Conservation (phyloP, 2,113 vertebrate species). For the Labeo rohita region DNA sequence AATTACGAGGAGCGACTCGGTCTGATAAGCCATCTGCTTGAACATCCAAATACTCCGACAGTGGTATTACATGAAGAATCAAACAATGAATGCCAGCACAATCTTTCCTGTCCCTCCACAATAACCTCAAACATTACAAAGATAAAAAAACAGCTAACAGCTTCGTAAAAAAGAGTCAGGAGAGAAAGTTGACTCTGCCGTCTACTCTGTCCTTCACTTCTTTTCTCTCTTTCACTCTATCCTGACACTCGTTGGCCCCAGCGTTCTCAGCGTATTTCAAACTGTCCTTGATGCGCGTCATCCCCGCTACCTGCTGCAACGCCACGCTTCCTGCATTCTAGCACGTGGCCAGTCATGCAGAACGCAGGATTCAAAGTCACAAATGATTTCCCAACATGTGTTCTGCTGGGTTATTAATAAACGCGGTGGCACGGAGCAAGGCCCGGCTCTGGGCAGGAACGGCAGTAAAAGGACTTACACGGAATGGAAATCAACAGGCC, state of each 20-base stretch:
- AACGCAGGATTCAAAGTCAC: slow-evolving; percentile 46
- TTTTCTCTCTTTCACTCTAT: slow-evolving; percentile 12
- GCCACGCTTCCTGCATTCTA: slow-evolving; percentile 46
- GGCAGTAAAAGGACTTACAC: slow-evolving; percentile 28
- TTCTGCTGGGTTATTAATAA: slow-evolving; percentile 61
- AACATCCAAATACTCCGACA: slow-evolving; percentile 15
- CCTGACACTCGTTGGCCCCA: neutral
- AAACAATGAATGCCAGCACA: neutral
- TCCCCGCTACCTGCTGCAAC: slow-evolving; percentile 38
- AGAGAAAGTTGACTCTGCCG: neutral
- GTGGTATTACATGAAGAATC: slow-evolving; percentile 15
- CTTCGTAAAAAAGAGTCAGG: neutral
- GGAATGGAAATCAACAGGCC: slow-evolving; percentile 35
- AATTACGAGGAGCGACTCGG: slow-evolving; percentile 30
- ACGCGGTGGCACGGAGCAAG: slow-evolving; percentile 10
- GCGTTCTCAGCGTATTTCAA: slow-evolving; percentile 15
- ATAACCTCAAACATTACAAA: neutral
- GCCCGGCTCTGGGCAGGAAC: slow-evolving; percentile 6
- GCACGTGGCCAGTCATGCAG: slow-evolving; percentile 50
- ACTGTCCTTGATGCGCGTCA: slow-evolving; percentile 55
- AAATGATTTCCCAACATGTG: slow-evolving; percentile 62
- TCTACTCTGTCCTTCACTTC: slow-evolving; percentile 10
- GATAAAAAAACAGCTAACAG: neutral
- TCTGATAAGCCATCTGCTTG: slow-evolving; percentile 39
- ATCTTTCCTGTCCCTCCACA: neutral